A percentile compares a stretch with the other conserved stretches of the same genome.
These are phyloP conservation scores for Drosophila multiciliata DNA, from an alignment of 2,888 invertebrate genomes.

Conservation along the genomic window DNA sequence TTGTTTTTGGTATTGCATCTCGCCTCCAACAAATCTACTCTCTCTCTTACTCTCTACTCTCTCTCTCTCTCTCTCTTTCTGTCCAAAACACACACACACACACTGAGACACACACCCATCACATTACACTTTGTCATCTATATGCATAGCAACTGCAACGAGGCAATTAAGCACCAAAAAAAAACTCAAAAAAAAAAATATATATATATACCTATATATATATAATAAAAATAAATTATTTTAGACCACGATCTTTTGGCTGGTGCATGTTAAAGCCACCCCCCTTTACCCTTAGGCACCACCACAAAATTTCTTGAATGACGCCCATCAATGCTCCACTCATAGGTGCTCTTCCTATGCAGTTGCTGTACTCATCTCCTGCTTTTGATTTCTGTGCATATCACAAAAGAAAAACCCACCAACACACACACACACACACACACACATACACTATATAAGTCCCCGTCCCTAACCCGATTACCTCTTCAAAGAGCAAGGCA, in stretches of 20 bases:
- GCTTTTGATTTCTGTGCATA: constrained; percentile 49
- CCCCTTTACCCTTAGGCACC: constrained; percentile 32
- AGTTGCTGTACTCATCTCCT: constrained; percentile 56
- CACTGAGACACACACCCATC: constrained; percentile 27
- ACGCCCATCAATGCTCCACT: constrained; percentile 26
- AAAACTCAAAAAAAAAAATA: constrained; percentile 3
- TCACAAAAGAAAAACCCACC: constrained; percentile 13
- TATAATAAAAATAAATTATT: constrained; percentile 21
- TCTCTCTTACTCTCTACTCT: constrained; percentile 23
- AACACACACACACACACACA: constrained; percentile 17
- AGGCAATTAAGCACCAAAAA: constrained; percentile 53
- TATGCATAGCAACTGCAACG: constrained; percentile 56
- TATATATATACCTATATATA: constrained; percentile 1
- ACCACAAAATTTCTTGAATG: constrained; percentile 22
- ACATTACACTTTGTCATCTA: constrained; percentile 31
- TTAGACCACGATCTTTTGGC: constrained; percentile 50
- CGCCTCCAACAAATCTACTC: constrained; percentile 41
- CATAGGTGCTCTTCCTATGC: constrained; percentile 65
- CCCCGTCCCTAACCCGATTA: constrained; percentile 15
- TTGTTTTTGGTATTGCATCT: constrained; percentile 64
- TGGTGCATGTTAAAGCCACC: constrained; percentile 62
- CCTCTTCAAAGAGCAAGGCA: constrained; percentile 32
- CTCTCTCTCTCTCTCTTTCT: constrained; percentile 32
- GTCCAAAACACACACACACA: constrained; percentile 24
- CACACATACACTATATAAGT: constrained; percentile 4